Conservation (phyloP, 1,140 invertebrate genomes). For the Chionoecetes opilio region DNA sequence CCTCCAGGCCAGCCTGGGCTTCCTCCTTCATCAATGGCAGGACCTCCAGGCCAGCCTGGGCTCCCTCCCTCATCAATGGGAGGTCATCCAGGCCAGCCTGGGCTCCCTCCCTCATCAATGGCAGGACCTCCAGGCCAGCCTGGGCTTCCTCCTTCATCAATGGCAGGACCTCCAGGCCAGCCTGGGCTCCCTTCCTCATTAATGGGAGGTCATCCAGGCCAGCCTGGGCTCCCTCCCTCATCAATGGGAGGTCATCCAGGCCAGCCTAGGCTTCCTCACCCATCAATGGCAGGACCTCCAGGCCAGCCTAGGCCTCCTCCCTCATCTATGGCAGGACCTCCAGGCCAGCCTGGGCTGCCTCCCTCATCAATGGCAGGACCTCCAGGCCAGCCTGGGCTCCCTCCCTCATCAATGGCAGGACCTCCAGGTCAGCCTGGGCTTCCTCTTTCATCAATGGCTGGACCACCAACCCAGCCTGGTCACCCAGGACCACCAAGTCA, state of each 20-base stretch:
- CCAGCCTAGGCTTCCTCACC: slow-evolving; percentile 43
- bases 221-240: slow-evolving; percentile 47
- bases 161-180: slow-evolving; percentile 28
- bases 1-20: background rate
- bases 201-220: slow-evolving; percentile 23
- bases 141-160: background rate
- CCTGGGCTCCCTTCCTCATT: background rate
- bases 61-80: background rate
- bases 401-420: slow-evolving; percentile 38
- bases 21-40: slow-evolving; percentile 40
- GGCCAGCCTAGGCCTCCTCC: background rate
- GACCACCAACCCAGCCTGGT: too few relatives aligned
- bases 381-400: background rate
- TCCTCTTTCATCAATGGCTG: background rate
- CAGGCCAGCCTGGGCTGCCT: slow-evolving; percentile 41
- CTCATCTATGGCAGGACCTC: slow-evolving; percentile 55
- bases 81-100: background rate
- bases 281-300: slow-evolving; percentile 10
- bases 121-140: background rate
- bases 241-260: slow-evolving; percentile 28
- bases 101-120: background rate
- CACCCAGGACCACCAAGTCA: too few relatives aligned
- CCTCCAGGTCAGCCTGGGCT: slow-evolving; percentile 36
- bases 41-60: slow-evolving; percentile 24
- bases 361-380: slow-evolving; percentile 61